Evolutionary conservation across 2,113 vertebrate genomes (phyloP).

Genomic region (Myanophis thanlyinensis): DNA sequence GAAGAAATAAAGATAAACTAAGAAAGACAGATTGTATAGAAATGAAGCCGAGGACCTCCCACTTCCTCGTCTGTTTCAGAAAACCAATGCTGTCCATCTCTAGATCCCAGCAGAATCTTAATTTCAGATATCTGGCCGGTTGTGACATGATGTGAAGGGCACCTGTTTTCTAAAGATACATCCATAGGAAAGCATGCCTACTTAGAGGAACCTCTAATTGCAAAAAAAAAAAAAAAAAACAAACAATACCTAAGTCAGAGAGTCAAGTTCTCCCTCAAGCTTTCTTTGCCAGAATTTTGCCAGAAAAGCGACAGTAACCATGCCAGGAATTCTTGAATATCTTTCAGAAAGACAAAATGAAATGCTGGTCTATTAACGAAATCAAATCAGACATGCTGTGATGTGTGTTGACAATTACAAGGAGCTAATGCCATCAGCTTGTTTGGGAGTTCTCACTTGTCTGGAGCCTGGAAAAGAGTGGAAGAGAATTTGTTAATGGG

Average conservation of each 20-base stretch:
- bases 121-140: too few relatives aligned
- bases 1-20: background rate
- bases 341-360: background rate
- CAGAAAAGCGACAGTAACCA: background rate
- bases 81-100: background rate
- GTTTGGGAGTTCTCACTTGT: background rate
- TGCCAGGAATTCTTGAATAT: background rate
- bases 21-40: background rate
- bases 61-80: background rate
- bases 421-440: background rate
- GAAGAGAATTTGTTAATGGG: slow-evolving; percentile 8
- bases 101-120: background rate
- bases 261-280: background rate
- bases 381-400: background rate
- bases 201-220: background rate
- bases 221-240: background rate
- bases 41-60: background rate
- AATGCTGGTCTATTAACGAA: background rate
- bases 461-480: background rate
- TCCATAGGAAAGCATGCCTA: background rate
- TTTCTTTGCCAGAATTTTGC: background rate
- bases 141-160: background rate
- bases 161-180: background rate
- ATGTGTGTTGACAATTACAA: background rate
- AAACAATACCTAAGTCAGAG: background rate